Percentiles rank a stretch among this genome's conserved stretches.
These are phyloP conservation scores for Tragelaphus strepsiceros DNA, from an alignment of 2,113 vertebrate species.

Conservation along the genomic window DNA sequence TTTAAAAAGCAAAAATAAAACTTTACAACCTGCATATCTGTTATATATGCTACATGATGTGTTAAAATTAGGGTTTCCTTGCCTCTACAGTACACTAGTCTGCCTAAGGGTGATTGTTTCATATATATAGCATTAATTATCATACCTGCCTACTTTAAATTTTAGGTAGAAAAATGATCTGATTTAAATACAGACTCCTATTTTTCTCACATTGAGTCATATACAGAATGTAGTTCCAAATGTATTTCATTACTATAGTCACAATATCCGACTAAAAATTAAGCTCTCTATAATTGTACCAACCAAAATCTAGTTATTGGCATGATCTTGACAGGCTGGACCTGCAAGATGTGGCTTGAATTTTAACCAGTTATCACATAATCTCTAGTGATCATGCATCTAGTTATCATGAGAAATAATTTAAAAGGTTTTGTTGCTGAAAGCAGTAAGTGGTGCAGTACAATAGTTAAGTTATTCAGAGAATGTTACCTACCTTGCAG, in stretches of 20 bases:
- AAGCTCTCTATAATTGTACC: constrained; percentile 77
- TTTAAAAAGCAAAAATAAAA: constrained; percentile 41
- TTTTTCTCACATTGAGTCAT: constrained; percentile 80
- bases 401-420: constrained; percentile 78
- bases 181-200: constrained; percentile 70
- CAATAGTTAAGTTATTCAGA: constrained; percentile 82
- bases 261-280: constrained; percentile 72
- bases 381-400: constrained; percentile 78
- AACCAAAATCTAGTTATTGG: constrained; percentile 81
- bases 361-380: constrained; percentile 80
- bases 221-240: constrained; percentile 77
- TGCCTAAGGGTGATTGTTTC: constrained; percentile 72
- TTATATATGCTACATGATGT: constrained; percentile 68
- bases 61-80: constrained; percentile 76
- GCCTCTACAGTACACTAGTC: constrained; percentile 71
- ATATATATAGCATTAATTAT: constrained; percentile 78
- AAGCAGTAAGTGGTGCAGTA: constrained; percentile 76
- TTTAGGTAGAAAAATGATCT: constrained; percentile 76
- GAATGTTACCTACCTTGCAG: constrained; percentile 71
- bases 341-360: constrained; percentile 84
- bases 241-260: constrained; percentile 76
- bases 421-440: constrained; percentile 76
- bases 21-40: constrained; percentile 75
- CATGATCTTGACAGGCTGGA: constrained; percentile 87
- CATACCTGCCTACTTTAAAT: constrained; percentile 79